A percentile compares a stretch with the other conserved stretches of the same genome.
These are phyloP conservation scores for Orgyia antiqua DNA, from an alignment of 2,888 invertebrate genomes.

Conservation along the genomic window DNA sequence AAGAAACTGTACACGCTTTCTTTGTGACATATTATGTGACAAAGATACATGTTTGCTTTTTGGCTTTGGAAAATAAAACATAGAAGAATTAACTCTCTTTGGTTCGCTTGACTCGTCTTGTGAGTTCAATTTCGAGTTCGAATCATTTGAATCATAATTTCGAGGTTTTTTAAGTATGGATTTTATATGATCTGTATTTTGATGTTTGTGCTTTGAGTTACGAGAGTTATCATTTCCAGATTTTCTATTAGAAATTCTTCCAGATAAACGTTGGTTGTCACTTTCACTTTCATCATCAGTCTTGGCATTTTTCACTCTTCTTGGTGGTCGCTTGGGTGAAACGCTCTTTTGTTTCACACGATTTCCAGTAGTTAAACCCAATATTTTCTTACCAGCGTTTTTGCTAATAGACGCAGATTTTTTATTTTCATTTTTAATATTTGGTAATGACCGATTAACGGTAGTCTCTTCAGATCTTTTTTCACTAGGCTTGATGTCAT, in stretches of 20 bases:
- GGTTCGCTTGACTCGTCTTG: slow-evolving; percentile 48
- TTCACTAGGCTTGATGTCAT: slow-evolving; percentile 68
- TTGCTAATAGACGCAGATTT: slow-evolving; percentile 54
- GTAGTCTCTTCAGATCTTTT: slow-evolving; percentile 51
- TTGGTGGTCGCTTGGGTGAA: slow-evolving; percentile 81
- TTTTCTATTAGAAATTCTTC: slow-evolving; percentile 47
- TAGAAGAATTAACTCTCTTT: slow-evolving; percentile 62
- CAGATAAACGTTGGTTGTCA: slow-evolving; percentile 61
- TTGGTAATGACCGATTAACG: slow-evolving; percentile 55
- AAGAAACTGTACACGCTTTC: slow-evolving; percentile 85
- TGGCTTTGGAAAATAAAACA: slow-evolving; percentile 81
- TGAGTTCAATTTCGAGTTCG: slow-evolving; percentile 42
- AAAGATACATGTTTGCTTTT: slow-evolving; percentile 51
- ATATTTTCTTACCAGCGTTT: slow-evolving; percentile 52
- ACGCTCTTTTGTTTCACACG: slow-evolving; percentile 67
- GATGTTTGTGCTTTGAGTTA: slow-evolving; percentile 49
- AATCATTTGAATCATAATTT: slow-evolving; percentile 49
- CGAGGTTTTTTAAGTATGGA: slow-evolving; percentile 79
- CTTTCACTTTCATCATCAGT: slow-evolving; percentile 73
- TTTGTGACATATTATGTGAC: slow-evolving; percentile 59
- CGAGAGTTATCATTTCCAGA: slow-evolving; percentile 36
- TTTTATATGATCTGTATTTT: slow-evolving; percentile 70
- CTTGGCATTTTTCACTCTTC: slow-evolving; percentile 70
- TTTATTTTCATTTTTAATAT: slow-evolving; percentile 65
- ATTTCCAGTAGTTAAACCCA: slow-evolving; percentile 43